Evolutionary conservation across 2,888 invertebrate genomes (phyloP), one percentile per base, ranked within the genome.

Genomic region (Incurvaria masculella): DNA sequence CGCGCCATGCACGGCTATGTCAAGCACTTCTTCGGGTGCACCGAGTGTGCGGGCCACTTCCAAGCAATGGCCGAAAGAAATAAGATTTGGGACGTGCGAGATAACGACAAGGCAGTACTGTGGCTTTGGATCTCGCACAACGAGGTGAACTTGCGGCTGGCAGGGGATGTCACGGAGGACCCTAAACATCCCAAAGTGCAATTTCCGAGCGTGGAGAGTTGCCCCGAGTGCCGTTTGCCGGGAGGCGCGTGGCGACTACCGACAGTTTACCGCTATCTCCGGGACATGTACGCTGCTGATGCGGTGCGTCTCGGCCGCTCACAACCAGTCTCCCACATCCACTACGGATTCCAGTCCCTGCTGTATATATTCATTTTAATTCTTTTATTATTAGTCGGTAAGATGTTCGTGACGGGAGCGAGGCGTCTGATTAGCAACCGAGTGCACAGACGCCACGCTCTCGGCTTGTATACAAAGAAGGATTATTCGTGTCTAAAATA

Each of bases 121-220:
- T 98, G 97, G 96, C 72, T 98, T 20, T 98, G 97, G 97, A 81
- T 82, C 58, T 90, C 93, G 0, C 97, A 98, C 65, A 98, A 98
- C 66, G 86, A 87, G 68, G 97, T 94, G 0, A 99, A 99, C 67
- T 75, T 86, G 54, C 83, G 97, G 55, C 75, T 99, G 21, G 82
- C 90, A 19, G 91, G 93, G 1, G 94, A 96, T 66, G 54, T 72
- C 3, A 91, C 94, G 1, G 97, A 97, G 69, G 98, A 99, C 74
- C 94, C 97, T 0, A 68, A 81, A 47, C 86, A 88, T 68, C 94
- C 91, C 0, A 99, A 99, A 70, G 76, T 88, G 49, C 92, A 94
- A 66, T 99, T 93, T 66, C 99, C 99, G 56, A 86, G 56, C 61
- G 61, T 66, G 2, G 60, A 67, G 4, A 75, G 82, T 49, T 97